These are phyloP conservation scores for Drosophila sturtevanti DNA, from an alignment of 1,140 invertebrate species.

Conservation along the genomic window DNA sequence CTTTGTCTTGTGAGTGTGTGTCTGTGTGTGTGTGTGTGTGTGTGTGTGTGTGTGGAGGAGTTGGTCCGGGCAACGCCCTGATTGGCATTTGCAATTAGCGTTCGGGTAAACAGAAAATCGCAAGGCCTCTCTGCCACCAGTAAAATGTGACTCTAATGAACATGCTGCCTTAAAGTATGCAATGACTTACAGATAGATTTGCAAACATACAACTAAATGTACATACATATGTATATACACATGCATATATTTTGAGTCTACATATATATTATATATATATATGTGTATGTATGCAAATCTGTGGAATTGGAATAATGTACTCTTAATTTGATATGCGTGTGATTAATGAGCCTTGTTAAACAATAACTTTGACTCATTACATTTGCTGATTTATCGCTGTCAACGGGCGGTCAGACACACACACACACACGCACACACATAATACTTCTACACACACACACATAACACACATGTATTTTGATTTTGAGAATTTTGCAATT, in stretches of 20 bases:
- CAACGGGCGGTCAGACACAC: constrained; percentile 56
- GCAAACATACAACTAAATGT: neutral
- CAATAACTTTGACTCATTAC: constrained; percentile 73
- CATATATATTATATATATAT: neutral
- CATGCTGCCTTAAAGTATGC: constrained; percentile 38
- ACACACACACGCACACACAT: constrained; percentile 12
- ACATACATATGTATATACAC: neutral
- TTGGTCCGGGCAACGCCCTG: constrained; percentile 52
- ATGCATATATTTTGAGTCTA: neutral
- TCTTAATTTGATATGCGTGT: constrained; percentile 73
- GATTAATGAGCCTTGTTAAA: constrained; percentile 70
- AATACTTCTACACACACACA: constrained; percentile 1
- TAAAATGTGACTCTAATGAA: constrained; percentile 32
- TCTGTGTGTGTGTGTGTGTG: no score
- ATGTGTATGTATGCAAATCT: constrained; percentile 19
- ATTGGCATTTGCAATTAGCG: constrained; percentile 82
- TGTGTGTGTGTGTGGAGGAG: constrained; percentile 29
- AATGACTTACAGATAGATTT: constrained; percentile 3
- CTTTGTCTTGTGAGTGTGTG: constrained; percentile 49
- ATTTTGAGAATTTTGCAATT: constrained; percentile 47
- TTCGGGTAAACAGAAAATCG: constrained; percentile 70
- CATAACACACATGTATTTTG: constrained; percentile 28
- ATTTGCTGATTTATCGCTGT: constrained; percentile 72
- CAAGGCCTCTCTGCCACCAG: constrained; percentile 30
- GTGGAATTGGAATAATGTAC: constrained; percentile 71